Base-by-base conservation (phyloP, 2,888 invertebrate species). In the Allygus modestus region DNA sequence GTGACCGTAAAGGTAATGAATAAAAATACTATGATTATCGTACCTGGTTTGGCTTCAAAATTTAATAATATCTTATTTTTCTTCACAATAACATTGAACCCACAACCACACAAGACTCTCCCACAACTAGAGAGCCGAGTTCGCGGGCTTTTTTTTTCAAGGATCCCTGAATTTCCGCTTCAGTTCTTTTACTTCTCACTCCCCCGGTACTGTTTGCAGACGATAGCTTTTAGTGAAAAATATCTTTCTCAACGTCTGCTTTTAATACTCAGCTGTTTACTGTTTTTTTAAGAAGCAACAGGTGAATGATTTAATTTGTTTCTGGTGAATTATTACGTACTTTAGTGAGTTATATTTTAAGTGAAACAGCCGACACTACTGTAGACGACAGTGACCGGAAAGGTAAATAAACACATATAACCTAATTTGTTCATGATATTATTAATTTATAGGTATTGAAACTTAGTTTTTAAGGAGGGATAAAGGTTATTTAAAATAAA, bases 351-450 rank as follows among this genome's bases (percentile, higher is more conserved):
- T 23, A 17, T 58, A 58, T 11, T 58, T 58, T 23, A 20, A 23
- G 4, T 23, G 1, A 58, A 58, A 58, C 23, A 58, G 58, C 1
- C 20, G 23, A 58, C 23, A 7, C 20, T 23, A 7, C 7, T 58
- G 58, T 58, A 23, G 58, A 12, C 23, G 58, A 58, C 58, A 20
- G 58, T 58, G 58, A 58, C 58, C 58, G 58, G 58, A 23, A 23
- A 17, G 58, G 58, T 23, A 58, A 58, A 58, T 7, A 58, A n/a
- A 58, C 20, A 7, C 1, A 7, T 17, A 1, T 46, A 46, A 46
- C 46, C 46, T 46, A n/a, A n/a, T n/a, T n/a, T n/a, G n/a, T n/a
- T n/a, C n/a, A n/a, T n/a, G n/a, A n/a, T n/a, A n/a, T n/a, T n/a
- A n/a, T n/a, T n/a, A n/a, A n/a, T n/a, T n/a, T n/a, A n/a, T n/a